Evolutionary conservation across 2,888 invertebrate genomes (phyloP).

Genomic region (Caenorhabditis zanzibari): DNA sequence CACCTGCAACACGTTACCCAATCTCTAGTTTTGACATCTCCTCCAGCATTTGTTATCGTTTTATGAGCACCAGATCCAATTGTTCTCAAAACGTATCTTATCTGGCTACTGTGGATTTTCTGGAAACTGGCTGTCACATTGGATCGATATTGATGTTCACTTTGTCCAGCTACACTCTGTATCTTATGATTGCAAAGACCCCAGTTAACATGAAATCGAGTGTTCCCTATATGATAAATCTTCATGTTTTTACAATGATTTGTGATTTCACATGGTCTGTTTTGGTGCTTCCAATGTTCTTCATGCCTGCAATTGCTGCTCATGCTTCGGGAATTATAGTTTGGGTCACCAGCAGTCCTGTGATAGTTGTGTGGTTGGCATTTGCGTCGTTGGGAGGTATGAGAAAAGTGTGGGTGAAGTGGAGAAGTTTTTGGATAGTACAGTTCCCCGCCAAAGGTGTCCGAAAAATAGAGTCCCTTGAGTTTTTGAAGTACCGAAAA

Average conservation of each 20-base stretch:
- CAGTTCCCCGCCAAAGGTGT: no score
- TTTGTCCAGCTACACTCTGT: slow-evolving; percentile 27
- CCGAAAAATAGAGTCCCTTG: no score
- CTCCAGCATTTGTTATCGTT: neutral
- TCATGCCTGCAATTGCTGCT: slow-evolving; percentile 24
- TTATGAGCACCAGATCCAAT: neutral
- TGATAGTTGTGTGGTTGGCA: neutral
- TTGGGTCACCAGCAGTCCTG: neutral
- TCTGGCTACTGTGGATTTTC: slow-evolving; percentile 30
- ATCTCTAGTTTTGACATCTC: neutral
- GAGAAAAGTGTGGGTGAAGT: neutral
- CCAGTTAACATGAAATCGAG: slow-evolving; percentile 37
- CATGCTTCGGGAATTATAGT: slow-evolving; percentile 9
- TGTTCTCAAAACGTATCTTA: slow-evolving; percentile 5
- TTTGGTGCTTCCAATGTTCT: slow-evolving; percentile 26
- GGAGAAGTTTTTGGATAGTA: neutral
- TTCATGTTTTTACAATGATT: slow-evolving; percentile 51
- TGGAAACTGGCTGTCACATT: slow-evolving; percentile 39
- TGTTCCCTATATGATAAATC: slow-evolving; percentile 53
- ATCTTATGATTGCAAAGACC: slow-evolving; percentile 21
- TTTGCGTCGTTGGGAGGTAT: slow-evolving; percentile 17
- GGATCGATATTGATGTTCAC: slow-evolving; percentile 43
- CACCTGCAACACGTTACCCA: neutral
- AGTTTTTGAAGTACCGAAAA: no score
- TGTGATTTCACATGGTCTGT: slow-evolving; percentile 56